phyloP scores from a whole-genome alignment of 2,888 invertebrate genomes.

The Lymantria monacha region DNA sequence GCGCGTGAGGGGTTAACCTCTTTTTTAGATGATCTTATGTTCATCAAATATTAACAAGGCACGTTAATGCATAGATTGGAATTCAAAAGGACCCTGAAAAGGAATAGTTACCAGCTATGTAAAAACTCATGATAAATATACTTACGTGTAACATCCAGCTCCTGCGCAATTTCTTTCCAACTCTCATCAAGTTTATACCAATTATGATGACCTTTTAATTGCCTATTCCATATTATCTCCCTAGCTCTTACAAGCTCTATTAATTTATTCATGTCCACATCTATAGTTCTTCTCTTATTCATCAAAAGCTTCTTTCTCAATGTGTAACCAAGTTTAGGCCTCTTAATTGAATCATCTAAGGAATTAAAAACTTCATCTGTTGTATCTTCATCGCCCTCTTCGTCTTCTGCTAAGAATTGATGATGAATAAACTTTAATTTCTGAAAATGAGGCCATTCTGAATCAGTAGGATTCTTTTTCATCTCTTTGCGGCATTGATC shows the following conservation, averaged over 20 bases:
- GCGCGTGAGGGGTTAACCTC: no score
- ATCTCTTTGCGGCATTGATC: conserved; percentile 78
- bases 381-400: conserved; percentile 66
- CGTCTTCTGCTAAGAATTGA: conserved; percentile 69
- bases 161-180: conserved; percentile 74
- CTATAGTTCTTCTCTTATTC: conserved; percentile 69
- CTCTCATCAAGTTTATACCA: conserved; percentile 76
- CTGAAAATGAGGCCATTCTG: conserved; percentile 73
- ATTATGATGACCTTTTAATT: conserved; percentile 72
- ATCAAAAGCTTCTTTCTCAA: conserved; percentile 71
- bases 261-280: conserved; percentile 69
- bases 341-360: conserved; percentile 67
- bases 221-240: conserved; percentile 74
- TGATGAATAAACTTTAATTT: conserved; percentile 72
- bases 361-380: conserved; percentile 65
- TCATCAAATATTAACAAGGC: no score
- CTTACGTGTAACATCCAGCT: conserved; percentile 72
- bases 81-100: no score
- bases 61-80: no score
- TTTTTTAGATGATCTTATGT: no score
- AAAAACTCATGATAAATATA: conserved; percentile 14
- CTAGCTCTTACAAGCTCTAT: conserved; percentile 64
- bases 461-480: conserved; percentile 65
- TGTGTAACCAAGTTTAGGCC: conserved; percentile 70
- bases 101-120: no score